Evolutionary conservation across 2,888 invertebrate species (phyloP).

Genomic region (Oegoconia quadripuncta): DNA sequence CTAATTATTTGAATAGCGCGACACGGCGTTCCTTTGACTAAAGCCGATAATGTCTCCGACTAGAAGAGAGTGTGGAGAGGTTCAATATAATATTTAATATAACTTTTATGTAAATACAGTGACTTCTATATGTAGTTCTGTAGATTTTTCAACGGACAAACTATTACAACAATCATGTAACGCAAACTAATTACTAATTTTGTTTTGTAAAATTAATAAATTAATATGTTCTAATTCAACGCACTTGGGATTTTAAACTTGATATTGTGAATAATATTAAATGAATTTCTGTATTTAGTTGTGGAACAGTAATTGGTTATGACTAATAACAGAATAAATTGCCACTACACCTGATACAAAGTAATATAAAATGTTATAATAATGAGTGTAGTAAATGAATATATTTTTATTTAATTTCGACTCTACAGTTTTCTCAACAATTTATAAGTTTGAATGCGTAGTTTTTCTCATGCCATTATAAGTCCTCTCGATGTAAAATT

Average conservation of each 20-base stretch:
- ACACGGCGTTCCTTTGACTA: constrained; percentile 61
- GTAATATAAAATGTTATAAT: no score
- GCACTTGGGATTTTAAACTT: no score
- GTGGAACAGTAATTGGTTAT: no score
- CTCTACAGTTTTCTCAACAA: constrained; percentile 23
- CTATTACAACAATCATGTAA: neutral
- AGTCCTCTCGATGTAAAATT: constrained; percentile 11
- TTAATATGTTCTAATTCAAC: no score
- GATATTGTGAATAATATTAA: no score
- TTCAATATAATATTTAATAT: neutral
- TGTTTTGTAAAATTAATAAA: no score
- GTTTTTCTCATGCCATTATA: constrained; percentile 23
- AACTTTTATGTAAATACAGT: no score
- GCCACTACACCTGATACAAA: no score
- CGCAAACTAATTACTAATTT: no score
- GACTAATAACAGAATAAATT: no score
- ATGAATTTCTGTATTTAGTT: no score
- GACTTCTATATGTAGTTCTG: no score
- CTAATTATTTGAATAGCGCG: constrained; percentile 75
- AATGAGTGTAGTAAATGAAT: neutral
- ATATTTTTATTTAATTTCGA: constrained; percentile 5
- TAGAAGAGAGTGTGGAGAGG: constrained; percentile 35
- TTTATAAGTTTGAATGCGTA: constrained; percentile 25
- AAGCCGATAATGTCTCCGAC: constrained; percentile 52
- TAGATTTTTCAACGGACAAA: neutral